Evolutionary conservation across 2,888 invertebrate species (phyloP).

Genomic region (Adelognathus sp.): DNA sequence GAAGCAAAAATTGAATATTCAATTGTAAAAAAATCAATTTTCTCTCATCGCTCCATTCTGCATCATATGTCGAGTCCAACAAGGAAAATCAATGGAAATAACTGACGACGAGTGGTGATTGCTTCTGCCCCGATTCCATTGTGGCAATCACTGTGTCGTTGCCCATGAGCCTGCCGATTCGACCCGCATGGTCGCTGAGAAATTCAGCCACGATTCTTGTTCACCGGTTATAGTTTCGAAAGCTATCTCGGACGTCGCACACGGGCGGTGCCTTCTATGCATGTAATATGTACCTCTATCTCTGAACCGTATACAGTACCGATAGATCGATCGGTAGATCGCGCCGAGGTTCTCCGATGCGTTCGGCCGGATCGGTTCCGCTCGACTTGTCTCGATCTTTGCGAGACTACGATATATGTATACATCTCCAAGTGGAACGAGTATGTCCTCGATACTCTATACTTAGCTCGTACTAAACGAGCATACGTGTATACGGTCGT

Average conservation of each 20-base stretch:
- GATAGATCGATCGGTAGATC: slow-evolving; percentile 58
- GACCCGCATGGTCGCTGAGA: not conserved
- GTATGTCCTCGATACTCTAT: slow-evolving; percentile 16
- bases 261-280: not conserved
- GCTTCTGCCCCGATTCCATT: not conserved
- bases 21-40: too few relatives aligned
- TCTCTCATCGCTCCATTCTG: too few relatives aligned
- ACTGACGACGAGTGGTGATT: not conserved
- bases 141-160: slow-evolving; percentile 18
- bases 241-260: slow-evolving; percentile 11
- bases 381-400: slow-evolving; percentile 52
- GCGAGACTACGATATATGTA: slow-evolving; percentile 16
- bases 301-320: slow-evolving; percentile 20
- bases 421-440: slow-evolving; percentile 5
- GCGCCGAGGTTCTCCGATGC: slow-evolving; percentile 46
- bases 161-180: not conserved
- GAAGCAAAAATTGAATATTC: too few relatives aligned
- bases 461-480: slow-evolving; percentile 33
- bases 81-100: not conserved
- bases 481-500: slow-evolving; percentile 14
- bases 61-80: not conserved
- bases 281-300: slow-evolving; percentile 26
- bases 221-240: slow-evolving; percentile 23
- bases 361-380: slow-evolving; percentile 60
- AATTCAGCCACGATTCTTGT: slow-evolving; percentile 15